Conservation (phyloP, 2,888 invertebrate genomes). For the Parapristionchus giblindavisi region DNA sequence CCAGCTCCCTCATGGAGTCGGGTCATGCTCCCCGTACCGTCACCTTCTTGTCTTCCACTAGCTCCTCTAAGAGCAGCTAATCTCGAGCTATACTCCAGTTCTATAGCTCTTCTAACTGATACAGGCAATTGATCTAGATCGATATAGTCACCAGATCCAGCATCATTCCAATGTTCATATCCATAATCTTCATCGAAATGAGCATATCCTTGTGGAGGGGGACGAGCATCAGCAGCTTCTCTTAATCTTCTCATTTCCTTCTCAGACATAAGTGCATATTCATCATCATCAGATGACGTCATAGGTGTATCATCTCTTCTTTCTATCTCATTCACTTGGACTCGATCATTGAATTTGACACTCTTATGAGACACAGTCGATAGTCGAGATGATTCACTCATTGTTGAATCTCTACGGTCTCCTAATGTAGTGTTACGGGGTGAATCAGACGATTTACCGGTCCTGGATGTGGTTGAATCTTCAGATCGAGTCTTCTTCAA, state of each 20-base stretch:
- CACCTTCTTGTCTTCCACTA: conserved; percentile 40
- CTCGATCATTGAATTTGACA: conserved; percentile 57
- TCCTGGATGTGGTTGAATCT: neutral
- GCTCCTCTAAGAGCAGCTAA: conserved; percentile 20
- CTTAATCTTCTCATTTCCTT: conserved; percentile 48
- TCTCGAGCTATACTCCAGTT: conserved; percentile 42
- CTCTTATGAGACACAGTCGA: conserved; percentile 51
- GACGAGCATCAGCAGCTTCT: conserved; percentile 4
- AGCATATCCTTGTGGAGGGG: neutral
- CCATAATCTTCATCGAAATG: conserved; percentile 41
- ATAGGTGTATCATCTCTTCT: conserved; percentile 43
- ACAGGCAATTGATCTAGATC: conserved; percentile 46
- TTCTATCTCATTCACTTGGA: conserved; percentile 57
- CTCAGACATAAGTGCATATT: conserved; percentile 56
- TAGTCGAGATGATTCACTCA: conserved; percentile 51
- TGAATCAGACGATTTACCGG: conserved; percentile 2
- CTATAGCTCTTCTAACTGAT: conserved; percentile 46
- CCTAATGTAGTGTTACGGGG: conserved; percentile 38
- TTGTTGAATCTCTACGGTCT: conserved; percentile 55
- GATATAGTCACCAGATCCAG: conserved; percentile 44
- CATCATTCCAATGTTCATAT: conserved; percentile 35
- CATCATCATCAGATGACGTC: conserved; percentile 52
- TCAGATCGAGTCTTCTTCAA: conserved; percentile 27
- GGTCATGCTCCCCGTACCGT: conserved; percentile 53
- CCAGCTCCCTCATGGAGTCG: conserved; percentile 49